Conservation (phyloP, 1,140 invertebrate genomes). For the Dendrolimus kikuchii region DNA sequence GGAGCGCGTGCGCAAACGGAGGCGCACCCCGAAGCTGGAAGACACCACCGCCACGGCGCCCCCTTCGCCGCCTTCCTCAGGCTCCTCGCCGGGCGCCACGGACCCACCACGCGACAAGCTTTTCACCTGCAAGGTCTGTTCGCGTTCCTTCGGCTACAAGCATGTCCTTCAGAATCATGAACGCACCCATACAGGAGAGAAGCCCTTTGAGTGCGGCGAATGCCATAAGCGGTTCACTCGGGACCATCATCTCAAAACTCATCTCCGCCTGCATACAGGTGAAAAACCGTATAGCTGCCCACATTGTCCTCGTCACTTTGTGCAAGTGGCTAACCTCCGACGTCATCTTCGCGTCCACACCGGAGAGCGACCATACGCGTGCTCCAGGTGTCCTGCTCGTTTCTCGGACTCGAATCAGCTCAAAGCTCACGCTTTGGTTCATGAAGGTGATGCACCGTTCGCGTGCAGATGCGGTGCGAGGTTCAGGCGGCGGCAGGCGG, state of each 20-base stretch:
- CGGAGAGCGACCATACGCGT: conserved; percentile 94
- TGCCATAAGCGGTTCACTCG: conserved; percentile 96
- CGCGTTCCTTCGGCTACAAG: conserved; percentile 92
- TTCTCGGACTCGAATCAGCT: conserved; percentile 96
- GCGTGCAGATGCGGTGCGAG: conserved; percentile 84
- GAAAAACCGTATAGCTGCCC: conserved; percentile 94
- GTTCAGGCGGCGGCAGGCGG: conserved; percentile 87
- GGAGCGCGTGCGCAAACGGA: conserved; percentile 65
- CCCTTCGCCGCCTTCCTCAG: conserved; percentile 61
- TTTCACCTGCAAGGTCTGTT: conserved; percentile 91
- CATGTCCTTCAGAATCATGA: conserved; percentile 97
- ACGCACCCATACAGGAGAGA: conserved; percentile 96
- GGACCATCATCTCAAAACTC: conserved; percentile 96
- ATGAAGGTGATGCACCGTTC: conserved; percentile 93
- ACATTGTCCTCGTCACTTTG: conserved; percentile 93
- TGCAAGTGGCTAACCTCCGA: conserved; percentile 94
- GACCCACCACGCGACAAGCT: conserved; percentile 81
- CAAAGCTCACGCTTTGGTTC: conserved; percentile 92
- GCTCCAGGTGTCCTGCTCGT: conserved; percentile 88
- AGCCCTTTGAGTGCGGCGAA: conserved; percentile 95
- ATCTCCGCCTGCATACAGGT: conserved; percentile 93
- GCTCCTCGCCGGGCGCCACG: conserved; percentile 62
- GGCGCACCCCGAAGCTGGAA: conserved; percentile 57
- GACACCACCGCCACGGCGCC: conserved; percentile 42
- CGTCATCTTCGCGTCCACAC: conserved; percentile 96